A percentile compares a stretch with the other conserved stretches of the same genome.
Conservation (phyloP, 2,113 vertebrate genomes). For the Zingel zingel region DNA sequence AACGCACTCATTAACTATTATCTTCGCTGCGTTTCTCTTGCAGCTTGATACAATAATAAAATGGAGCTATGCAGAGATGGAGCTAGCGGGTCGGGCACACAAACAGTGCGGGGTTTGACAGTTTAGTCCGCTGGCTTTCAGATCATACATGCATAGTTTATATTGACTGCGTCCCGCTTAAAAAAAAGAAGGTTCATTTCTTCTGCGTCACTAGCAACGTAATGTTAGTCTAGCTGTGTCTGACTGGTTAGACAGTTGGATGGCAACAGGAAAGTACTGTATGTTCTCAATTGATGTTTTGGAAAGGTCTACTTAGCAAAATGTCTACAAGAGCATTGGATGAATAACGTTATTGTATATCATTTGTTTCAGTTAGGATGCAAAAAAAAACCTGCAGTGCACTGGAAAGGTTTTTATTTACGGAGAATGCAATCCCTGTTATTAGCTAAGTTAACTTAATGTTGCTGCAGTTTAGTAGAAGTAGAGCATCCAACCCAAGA, state of each 20-base stretch:
- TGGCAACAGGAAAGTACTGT: constrained; percentile 52
- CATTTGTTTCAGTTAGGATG: background rate
- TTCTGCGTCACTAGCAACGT: constrained; percentile 75
- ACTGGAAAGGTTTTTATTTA: background rate
- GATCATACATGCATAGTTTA: constrained; percentile 11
- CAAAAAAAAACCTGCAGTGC: background rate
- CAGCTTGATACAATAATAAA: constrained; percentile 69
- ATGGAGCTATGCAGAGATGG: constrained; percentile 73
- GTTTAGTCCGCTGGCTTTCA: background rate
- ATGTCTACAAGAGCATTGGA: background rate
- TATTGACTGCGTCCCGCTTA: constrained; percentile 38
- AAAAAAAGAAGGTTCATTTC: constrained; percentile 33
- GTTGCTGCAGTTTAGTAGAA: background rate
- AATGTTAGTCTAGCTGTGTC: constrained; percentile 29
- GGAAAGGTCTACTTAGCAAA: background rate
- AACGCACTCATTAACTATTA: constrained; percentile 60
- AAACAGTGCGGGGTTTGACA: constrained; percentile 27
- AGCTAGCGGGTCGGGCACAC: constrained; percentile 17
- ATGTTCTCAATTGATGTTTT: constrained; percentile 38
- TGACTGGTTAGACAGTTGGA: constrained; percentile 43
- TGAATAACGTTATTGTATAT: background rate
- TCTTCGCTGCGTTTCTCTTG: constrained; percentile 74
- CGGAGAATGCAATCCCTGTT: background rate
- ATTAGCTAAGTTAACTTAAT: background rate
- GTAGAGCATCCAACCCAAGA: background rate